These are phyloP conservation scores for Pristionchus arcanus DNA, from an alignment of 2,888 invertebrate species.

Conservation along the genomic window DNA sequence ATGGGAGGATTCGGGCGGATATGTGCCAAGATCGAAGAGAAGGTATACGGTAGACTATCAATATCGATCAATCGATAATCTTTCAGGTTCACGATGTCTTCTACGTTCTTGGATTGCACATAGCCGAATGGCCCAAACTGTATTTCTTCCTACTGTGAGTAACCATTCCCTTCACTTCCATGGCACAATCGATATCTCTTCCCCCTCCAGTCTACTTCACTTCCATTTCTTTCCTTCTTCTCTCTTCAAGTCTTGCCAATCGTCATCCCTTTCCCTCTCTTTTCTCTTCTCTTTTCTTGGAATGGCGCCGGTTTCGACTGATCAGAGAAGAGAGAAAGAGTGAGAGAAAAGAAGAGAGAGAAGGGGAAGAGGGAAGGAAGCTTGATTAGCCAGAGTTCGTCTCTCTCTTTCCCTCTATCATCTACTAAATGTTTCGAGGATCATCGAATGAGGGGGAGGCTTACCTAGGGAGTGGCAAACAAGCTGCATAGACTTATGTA, in stretches of 20 bases:
- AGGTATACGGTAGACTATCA: constrained; percentile 3
- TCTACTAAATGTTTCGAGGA: neutral
- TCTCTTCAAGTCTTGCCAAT: constrained; percentile 31
- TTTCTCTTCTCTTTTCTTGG: constrained; percentile 50
- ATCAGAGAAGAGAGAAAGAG: constrained; percentile 36
- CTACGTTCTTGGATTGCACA: constrained; percentile 70
- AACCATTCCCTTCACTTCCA: neutral
- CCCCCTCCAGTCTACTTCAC: constrained; percentile 44
- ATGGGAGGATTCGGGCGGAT: constrained; percentile 43
- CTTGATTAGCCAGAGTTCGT: constrained; percentile 33
- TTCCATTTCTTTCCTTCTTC: neutral
- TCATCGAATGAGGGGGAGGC: neutral
- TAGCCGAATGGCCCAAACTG: constrained; percentile 69
- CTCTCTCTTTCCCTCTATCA: neutral
- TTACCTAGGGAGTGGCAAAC: neutral
- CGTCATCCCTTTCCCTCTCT: constrained; percentile 35
- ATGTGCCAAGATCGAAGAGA: constrained; percentile 52
- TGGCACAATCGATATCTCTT: constrained; percentile 29
- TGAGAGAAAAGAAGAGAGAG: constrained; percentile 26
- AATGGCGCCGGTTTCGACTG: constrained; percentile 52
- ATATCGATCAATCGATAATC: neutral
- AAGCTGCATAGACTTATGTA: neutral
- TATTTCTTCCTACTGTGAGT: constrained; percentile 70
- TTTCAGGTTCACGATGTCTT: constrained; percentile 67
- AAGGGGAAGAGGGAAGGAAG: neutral